These are phyloP conservation scores for Vanessa tameamea DNA, from an alignment of 1,140 invertebrate genomes.

Conservation along the genomic window DNA sequence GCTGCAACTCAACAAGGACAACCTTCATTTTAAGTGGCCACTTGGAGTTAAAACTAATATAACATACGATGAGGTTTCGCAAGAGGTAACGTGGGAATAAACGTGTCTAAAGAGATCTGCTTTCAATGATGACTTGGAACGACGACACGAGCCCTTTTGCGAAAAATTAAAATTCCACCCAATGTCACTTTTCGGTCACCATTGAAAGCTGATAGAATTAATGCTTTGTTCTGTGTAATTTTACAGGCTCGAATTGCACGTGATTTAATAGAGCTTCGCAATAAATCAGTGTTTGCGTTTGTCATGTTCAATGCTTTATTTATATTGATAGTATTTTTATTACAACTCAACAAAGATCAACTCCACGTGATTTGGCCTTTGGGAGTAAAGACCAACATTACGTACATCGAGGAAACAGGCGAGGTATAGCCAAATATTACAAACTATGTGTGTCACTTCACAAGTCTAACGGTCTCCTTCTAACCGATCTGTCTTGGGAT, in stretches of 20 bases:
- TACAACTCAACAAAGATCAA: conserved; percentile 98
- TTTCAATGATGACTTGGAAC: conserved; percentile 75
- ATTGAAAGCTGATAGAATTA: conserved; percentile 75
- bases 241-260: conserved; percentile 91
- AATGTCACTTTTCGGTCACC: conserved; percentile 60
- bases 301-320: conserved; percentile 99
- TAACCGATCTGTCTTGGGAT: conserved; percentile 79
- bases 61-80: conserved; percentile 91
- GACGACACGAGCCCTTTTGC: conserved; percentile 13
- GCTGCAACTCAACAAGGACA: conserved; percentile 97
- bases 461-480: conserved; percentile 78
- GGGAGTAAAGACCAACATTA: conserved; percentile 96
- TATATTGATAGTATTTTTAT: conserved; percentile 98
- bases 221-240: conserved; percentile 78
- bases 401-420: conserved; percentile 93
- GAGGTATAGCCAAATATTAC: conserved; percentile 85
- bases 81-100: conserved; percentile 88
- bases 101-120: conserved; percentile 63
- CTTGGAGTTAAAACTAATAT: conserved; percentile 96
- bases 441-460: conserved; percentile 73
- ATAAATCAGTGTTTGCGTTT: conserved; percentile 98
- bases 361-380: conserved; percentile 97
- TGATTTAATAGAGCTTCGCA: conserved; percentile 95
- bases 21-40: conserved; percentile 95
- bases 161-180: conserved; percentile 8